Evolutionary conservation across 2,888 invertebrate genomes (phyloP).

Genomic region (Sussaba pulchella): DNA sequence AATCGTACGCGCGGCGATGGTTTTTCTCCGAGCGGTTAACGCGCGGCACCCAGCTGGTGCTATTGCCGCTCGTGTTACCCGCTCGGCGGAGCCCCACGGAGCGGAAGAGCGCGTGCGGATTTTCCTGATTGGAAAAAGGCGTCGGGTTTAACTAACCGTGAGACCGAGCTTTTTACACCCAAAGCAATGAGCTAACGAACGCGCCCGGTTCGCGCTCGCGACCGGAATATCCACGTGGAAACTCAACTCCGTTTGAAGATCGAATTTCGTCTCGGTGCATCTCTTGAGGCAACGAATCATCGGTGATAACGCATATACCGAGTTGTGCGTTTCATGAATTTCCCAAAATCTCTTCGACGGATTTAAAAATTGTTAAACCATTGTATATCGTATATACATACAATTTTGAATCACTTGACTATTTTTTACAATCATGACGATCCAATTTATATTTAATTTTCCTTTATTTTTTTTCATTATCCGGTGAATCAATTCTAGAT

Average conservation of each 20-base stretch:
- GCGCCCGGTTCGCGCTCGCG: slow-evolving; percentile 68
- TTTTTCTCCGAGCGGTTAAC: slow-evolving; percentile 12
- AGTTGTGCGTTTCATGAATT: background rate
- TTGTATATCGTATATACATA: too few species aligned
- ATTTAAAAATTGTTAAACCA: too few species aligned
- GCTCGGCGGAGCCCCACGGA: slow-evolving; percentile 55
- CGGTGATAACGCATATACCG: background rate
- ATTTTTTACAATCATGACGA: too few species aligned
- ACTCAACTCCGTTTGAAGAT: background rate
- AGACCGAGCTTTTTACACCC: slow-evolving; percentile 76
- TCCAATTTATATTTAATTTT: too few species aligned
- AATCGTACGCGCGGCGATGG: slow-evolving; percentile 18
- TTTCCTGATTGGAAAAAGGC: slow-evolving; percentile 78
- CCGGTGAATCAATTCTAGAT: too few species aligned
- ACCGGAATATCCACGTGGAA: slow-evolving; percentile 72
- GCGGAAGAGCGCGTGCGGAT: slow-evolving; percentile 64
- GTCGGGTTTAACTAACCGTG: slow-evolving; percentile 80
- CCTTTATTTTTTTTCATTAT: too few species aligned
- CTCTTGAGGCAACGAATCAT: slow-evolving; percentile 7
- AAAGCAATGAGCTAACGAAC: slow-evolving; percentile 79
- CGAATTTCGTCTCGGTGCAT: slow-evolving; percentile 46
- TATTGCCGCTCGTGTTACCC: background rate
- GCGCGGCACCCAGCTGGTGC: background rate
- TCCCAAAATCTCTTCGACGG: background rate
- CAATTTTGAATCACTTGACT: too few species aligned